phyloP scores from a whole-genome alignment of 2,888 invertebrate genomes.

The Bibio marci region DNA sequence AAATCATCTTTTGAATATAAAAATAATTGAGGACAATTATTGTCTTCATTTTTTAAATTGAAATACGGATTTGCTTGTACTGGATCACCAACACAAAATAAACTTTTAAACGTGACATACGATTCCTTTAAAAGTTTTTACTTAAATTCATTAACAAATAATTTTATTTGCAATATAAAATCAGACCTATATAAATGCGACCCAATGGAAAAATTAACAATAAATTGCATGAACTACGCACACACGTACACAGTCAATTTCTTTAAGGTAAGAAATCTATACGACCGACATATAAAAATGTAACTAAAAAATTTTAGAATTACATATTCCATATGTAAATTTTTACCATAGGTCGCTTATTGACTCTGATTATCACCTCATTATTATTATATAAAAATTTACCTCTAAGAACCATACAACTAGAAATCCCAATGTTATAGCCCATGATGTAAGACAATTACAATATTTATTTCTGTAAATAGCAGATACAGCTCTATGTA shows the following conservation, averaged over 20 bases:
- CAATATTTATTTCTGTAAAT: slow-evolving; percentile 38
- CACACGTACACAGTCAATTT: too few relatives aligned
- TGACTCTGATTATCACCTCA: too few relatives aligned
- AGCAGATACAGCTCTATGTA: slow-evolving; percentile 42
- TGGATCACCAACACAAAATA: slow-evolving; percentile 25
- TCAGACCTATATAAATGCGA: not conserved
- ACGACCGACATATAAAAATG: too few relatives aligned
- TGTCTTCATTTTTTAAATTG: slow-evolving; percentile 37
- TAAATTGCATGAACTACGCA: too few relatives aligned
- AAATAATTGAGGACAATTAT: slow-evolving; percentile 50
- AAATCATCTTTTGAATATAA: slow-evolving; percentile 54
- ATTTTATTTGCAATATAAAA: not conserved
- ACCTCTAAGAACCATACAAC: slow-evolving; percentile 44
- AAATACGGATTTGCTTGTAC: slow-evolving; percentile 39
- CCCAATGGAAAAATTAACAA: too few relatives aligned
- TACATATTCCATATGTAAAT: too few relatives aligned
- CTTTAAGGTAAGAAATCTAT: too few relatives aligned
- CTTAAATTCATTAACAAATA: too few relatives aligned
- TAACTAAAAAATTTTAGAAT: too few relatives aligned
- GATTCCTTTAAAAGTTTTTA: slow-evolving; percentile 24
- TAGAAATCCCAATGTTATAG: slow-evolving; percentile 37
- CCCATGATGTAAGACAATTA: slow-evolving; percentile 36
- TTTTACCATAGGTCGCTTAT: too few relatives aligned
- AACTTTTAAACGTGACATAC: slow-evolving; percentile 24
- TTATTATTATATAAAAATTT: too few relatives aligned